Percentiles rank a stretch among this genome's conserved stretches.
Evolutionary conservation across 2,797 vertebrate genomes (phyloP).

Genomic region (Gymnodraco acuticeps): DNA sequence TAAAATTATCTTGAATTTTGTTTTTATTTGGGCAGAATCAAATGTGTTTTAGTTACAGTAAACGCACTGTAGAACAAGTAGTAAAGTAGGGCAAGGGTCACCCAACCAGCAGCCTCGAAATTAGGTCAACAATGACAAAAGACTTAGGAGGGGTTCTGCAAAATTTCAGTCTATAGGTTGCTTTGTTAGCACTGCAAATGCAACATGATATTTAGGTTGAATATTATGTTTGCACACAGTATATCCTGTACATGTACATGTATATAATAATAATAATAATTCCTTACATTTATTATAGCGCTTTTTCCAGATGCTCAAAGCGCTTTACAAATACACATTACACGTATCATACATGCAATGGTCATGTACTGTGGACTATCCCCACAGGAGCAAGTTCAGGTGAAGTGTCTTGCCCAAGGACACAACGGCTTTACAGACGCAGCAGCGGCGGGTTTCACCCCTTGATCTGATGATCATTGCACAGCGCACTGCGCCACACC

Average conservation of each 20-base stretch:
- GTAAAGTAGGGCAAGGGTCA: constrained; percentile 35
- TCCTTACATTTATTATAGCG: too few species aligned
- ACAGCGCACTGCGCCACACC: too few species aligned
- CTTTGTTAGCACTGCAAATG: neutral
- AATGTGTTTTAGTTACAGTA: constrained; percentile 19
- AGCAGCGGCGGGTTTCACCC: too few species aligned
- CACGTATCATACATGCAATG: too few species aligned
- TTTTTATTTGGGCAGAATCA: neutral
- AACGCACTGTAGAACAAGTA: neutral
- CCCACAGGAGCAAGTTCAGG: too few species aligned
- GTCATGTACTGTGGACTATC: too few species aligned
- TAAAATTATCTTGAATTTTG: neutral
- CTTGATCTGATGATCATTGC: too few species aligned
- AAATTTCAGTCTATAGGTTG: constrained; percentile 11
- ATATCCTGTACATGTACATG: neutral
- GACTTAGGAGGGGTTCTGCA: constrained; percentile 9
- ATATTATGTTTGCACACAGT: neutral
- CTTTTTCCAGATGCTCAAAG: too few species aligned
- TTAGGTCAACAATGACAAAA: constrained; percentile 35
- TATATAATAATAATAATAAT: too few species aligned
- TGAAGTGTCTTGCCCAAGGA: too few species aligned
- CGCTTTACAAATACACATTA: too few species aligned
- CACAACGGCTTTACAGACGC: too few species aligned
- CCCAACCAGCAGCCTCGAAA: constrained; percentile 27
- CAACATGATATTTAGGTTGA: neutral